Base-by-base conservation (phyloP, 2,113 vertebrate species). In the Glareola pratincola region DNA sequence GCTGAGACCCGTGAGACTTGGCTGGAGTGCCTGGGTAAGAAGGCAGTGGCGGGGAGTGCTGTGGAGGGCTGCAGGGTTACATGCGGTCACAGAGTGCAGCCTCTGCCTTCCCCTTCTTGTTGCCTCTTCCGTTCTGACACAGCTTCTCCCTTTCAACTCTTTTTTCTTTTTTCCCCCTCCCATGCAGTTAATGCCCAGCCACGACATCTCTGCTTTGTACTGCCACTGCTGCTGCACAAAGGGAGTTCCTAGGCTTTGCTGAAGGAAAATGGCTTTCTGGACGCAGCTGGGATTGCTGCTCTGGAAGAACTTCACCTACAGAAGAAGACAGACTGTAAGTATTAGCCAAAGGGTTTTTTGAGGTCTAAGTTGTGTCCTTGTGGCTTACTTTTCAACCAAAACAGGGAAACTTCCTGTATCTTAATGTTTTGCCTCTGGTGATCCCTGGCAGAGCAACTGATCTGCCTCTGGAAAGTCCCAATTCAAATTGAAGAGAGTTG, bases 231-330 rank as follows among this genome's bases (percentile, higher is more conserved):
- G 79, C 85, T 88, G 90, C 88, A 75, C 67, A 29, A 83, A 69
- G 77, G 57, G 43, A 73, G 77, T 81, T 78, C 85, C 80, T 71
- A 87, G 90, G 87, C 90, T 96, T 60, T 87, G 88, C 95, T 95
- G 95, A 97, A 95, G 85, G 53, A 98, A 98, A 95, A 99, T 99
- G 99, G 98, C 99, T 80, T 98, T 98, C 91, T 98, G 97, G 95
- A 98, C 99, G 0, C 99, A 99, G 98, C 94, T 99, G 97, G 98
- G 98, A 45, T 97, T 99, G 98, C 97, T 99, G 97, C 98, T 99
- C 6, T 99, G 99, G 99, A 99, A 99, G 98, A 99, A 99, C 95
- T 98, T 99, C 92, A 99, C 99, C 15, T 99, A 98, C 97, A 98
- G 99, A 97, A 98, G 98, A 88, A 95, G 99, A 86, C 99, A 99